Percentiles rank a stretch among this genome's conserved stretches.
phyloP scores from a whole-genome alignment of 2,888 invertebrate species.

The Trichacis sp. region DNA sequence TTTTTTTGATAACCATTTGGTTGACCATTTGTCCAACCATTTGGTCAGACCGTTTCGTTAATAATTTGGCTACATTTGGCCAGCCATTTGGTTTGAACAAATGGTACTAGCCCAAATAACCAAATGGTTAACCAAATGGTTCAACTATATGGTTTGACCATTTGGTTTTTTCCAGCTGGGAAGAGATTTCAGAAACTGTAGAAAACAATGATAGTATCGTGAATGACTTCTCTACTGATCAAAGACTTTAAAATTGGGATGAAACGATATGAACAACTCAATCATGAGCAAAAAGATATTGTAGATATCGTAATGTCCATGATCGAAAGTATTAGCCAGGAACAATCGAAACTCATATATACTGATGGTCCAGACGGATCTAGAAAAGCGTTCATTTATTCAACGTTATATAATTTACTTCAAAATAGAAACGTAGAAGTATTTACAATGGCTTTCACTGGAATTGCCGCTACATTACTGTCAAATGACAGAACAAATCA shows the following conservation, averaged over 20 bases:
- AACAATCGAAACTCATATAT: conserved; percentile 16
- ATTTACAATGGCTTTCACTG: conserved; percentile 31
- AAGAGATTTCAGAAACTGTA: neutral
- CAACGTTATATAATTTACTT: conserved; percentile 35
- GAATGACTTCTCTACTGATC: too few species aligned
- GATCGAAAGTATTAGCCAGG: neutral
- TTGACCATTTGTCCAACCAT: too few species aligned
- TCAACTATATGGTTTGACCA: too few species aligned
- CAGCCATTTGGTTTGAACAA: too few species aligned
- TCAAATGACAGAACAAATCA: conserved; percentile 57
- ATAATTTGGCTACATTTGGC: too few species aligned
- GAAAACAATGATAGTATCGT: too few species aligned
- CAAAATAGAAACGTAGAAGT: conserved; percentile 23
- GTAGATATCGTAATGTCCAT: conserved; percentile 6
- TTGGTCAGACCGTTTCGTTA: too few species aligned
- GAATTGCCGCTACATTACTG: conserved; percentile 27
- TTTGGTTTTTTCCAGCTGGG: too few species aligned
- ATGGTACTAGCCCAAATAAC: too few species aligned
- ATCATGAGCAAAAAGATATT: conserved; percentile 20
- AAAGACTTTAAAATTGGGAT: neutral
- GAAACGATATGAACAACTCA: conserved; percentile 5
- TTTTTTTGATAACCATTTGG: too few species aligned
- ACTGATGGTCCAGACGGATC: conserved; percentile 65
- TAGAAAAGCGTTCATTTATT: conserved; percentile 64
- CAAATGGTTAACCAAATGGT: too few species aligned